phyloP scores from a whole-genome alignment of 2,797 vertebrate genomes.

The Karalla daura region DNA sequence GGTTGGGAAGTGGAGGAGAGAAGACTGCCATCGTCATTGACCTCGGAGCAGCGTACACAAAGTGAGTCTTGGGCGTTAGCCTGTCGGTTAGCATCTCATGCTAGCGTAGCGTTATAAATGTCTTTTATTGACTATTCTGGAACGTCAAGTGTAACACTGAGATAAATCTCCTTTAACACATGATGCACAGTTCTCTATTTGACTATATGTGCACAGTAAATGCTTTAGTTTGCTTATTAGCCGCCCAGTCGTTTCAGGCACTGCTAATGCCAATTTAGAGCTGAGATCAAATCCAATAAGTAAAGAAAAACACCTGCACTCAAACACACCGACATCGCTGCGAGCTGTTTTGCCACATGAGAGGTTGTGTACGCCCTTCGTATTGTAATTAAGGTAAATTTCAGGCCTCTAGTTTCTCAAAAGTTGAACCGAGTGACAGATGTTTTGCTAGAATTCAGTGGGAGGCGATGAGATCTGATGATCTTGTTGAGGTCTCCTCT shows the following conservation, averaged over 20 bases:
- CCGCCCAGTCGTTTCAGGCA: neutral
- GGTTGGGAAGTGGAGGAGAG: slow-evolving; percentile 94
- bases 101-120: neutral
- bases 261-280: neutral
- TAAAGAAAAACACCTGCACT: neutral
- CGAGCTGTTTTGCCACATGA: neutral
- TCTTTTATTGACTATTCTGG: neutral
- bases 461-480: too few relatives aligned
- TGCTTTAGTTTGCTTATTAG: neutral
- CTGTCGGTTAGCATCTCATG: slow-evolving; percentile 13
- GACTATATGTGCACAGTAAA: neutral
- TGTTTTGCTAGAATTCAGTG: too few relatives aligned
- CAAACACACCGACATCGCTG: neutral
- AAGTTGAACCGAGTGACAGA: too few relatives aligned
- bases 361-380: rapidly evolving
- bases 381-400: rapidly evolving
- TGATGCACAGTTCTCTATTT: rapidly evolving
- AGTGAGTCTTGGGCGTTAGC: slow-evolving; percentile 85
- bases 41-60: slow-evolving; percentile 95
- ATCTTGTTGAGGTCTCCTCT: too few relatives aligned
- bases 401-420: neutral
- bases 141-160: rapidly evolving
- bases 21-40: slow-evolving; percentile 97
- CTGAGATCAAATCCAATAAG: neutral
- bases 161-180: neutral